Conservation (phyloP, 2,113 vertebrate genomes). For the Nanorana parkeri region DNA sequence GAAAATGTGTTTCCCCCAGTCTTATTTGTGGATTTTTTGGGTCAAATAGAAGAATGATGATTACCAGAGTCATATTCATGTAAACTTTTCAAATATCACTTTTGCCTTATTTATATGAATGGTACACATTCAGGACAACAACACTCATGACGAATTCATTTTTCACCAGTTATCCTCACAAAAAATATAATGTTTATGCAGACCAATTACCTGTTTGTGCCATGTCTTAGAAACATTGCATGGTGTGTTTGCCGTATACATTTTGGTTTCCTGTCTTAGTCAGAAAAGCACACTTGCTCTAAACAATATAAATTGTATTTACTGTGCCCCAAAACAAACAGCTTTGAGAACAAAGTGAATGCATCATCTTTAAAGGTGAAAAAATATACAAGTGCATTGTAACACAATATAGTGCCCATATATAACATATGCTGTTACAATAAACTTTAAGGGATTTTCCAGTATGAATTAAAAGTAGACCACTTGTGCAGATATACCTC, state of each 20-base stretch:
- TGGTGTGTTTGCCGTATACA: conserved; percentile 29
- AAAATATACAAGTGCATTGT: background rate
- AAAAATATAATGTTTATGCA: conserved; percentile 30
- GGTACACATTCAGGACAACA: background rate
- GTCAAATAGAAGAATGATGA: background rate
- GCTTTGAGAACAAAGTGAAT: conserved; percentile 4
- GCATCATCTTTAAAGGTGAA: conserved; percentile 1
- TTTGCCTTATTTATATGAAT: background rate
- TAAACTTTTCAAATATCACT: background rate
- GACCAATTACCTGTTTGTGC: background rate
- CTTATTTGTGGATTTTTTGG: background rate
- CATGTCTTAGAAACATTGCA: conserved; percentile 16
- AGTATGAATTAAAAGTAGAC: no score
- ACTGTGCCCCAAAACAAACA: conserved; percentile 23
- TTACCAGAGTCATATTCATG: background rate
- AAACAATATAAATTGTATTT: conserved; percentile 46
- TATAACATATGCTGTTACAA: background rate
- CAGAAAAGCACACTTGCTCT: conserved; percentile 8
- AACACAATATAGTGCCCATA: background rate
- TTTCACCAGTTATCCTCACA: conserved; percentile 11
- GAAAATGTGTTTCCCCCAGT: background rate
- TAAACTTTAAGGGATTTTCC: no score
- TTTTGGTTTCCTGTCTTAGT: conserved; percentile 39
- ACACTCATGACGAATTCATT: background rate
- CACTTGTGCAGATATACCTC: no score